Evolutionary conservation across 2,888 invertebrate species (phyloP).

Genomic region (Cremastobaeus sp.): DNA sequence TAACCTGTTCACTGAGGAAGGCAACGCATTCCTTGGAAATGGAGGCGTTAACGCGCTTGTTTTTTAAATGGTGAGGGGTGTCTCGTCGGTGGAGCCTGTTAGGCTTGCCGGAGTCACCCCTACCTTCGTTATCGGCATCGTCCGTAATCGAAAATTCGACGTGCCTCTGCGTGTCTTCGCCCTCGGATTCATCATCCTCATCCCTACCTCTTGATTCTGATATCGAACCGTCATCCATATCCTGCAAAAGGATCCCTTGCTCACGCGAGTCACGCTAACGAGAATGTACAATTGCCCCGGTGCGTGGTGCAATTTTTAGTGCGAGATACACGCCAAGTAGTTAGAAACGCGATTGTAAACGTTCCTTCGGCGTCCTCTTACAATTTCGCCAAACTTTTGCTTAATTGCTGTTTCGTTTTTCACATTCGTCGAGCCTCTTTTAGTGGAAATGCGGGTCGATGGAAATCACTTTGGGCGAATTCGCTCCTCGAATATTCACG

Average conservation of each 20-base stretch:
- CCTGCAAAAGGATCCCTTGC: constrained; percentile 69
- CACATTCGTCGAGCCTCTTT: too few relatives aligned
- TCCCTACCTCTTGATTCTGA: constrained; percentile 81
- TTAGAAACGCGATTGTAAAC: constrained; percentile 22
- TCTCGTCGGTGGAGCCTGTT: constrained; percentile 92
- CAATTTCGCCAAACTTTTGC: constrained; percentile 17
- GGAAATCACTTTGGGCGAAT: too few relatives aligned
- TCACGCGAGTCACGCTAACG: constrained; percentile 52
- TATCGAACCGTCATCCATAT: constrained; percentile 79
- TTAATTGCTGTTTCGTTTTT: neutral
- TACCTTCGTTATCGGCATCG: constrained; percentile 78
- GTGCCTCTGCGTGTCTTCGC: constrained; percentile 80
- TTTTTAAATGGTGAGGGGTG: constrained; percentile 99
- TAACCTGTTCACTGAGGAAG: constrained; percentile 85
- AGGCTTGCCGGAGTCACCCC: constrained; percentile 80
- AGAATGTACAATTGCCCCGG: constrained; percentile 33
- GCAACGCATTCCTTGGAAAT: constrained; percentile 86
- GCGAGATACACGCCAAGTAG: constrained; percentile 22
- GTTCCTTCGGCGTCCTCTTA: constrained; percentile 9
- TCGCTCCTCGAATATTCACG: too few relatives aligned
- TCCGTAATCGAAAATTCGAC: constrained; percentile 76
- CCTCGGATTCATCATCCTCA: constrained; percentile 81
- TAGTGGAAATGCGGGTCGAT: too few relatives aligned
- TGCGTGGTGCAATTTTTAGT: constrained; percentile 33
- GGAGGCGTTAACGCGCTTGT: constrained; percentile 90